Conservation (phyloP, 2,113 vertebrate species). For the Thamnaconus septentrionalis region DNA sequence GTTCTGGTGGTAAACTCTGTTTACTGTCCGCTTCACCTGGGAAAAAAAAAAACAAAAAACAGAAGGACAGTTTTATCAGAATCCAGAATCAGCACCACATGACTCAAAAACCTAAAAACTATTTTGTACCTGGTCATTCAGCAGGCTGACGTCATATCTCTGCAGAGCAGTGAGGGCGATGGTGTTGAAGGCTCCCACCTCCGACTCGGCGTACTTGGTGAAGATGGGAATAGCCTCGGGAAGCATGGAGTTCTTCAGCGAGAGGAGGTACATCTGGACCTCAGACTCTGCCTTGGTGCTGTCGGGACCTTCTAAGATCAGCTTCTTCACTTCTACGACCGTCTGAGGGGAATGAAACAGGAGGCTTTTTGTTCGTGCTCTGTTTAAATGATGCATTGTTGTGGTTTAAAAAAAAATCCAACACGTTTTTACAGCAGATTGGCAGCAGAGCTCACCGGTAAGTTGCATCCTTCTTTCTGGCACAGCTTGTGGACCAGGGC, state of each 20-base stretch:
- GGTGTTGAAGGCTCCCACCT: constrained; percentile 83
- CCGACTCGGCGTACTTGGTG: constrained; percentile 83
- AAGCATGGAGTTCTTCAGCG: constrained; percentile 91
- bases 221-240: constrained; percentile 88
- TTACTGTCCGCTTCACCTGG: constrained; percentile 89
- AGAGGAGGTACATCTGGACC: constrained; percentile 86
- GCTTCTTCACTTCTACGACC: constrained; percentile 85
- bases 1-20: constrained; percentile 96
- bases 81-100: no score
- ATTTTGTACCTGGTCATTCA: constrained; percentile 83
- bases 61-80: not conserved
- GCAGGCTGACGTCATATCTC: constrained; percentile 82
- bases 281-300: constrained; percentile 81
- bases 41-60: not conserved
- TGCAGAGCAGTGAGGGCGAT: constrained; percentile 85
- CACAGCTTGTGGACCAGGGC: constrained; percentile 89
- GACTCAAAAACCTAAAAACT: no score
- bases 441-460: constrained; percentile 80
- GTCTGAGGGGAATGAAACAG: constrained; percentile 71
- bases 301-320: constrained; percentile 84
- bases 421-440: not conserved
- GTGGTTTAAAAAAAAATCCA: not conserved
- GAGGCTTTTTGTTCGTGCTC: not conserved
- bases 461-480: constrained; percentile 83
- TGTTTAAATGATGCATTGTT: not conserved